Conservation (phyloP, 2,113 vertebrate genomes). For the Entomyzon cyanotis region DNA sequence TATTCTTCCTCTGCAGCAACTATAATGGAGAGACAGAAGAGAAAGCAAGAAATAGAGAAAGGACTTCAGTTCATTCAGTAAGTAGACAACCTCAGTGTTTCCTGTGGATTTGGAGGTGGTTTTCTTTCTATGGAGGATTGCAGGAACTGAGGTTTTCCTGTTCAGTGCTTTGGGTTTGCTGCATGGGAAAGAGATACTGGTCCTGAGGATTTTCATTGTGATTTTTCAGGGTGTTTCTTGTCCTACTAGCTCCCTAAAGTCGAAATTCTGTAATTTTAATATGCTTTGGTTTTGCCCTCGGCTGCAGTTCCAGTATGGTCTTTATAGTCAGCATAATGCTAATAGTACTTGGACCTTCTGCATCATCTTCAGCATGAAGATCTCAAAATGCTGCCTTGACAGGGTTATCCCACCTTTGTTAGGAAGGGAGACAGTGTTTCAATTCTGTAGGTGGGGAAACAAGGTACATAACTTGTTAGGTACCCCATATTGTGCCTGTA, state of each 20-base stretch:
- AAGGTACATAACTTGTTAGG: background rate
- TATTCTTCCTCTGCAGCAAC: constrained; percentile 58
- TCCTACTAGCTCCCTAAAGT: background rate
- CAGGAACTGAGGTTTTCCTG: background rate
- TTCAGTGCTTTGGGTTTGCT: background rate
- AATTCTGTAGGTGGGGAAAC: background rate
- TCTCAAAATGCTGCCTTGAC: background rate
- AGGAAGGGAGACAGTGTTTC: background rate
- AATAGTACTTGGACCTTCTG: background rate
- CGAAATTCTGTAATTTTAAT: background rate
- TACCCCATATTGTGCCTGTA: background rate
- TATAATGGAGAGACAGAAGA: constrained; percentile 84
- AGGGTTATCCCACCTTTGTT: background rate
- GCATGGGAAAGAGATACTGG: background rate
- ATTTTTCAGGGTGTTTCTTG: background rate
- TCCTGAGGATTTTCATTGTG: background rate
- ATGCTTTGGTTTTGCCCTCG: background rate
- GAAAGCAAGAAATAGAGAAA: constrained; percentile 87
- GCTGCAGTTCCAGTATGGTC: background rate
- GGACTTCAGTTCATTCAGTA: constrained; percentile 93
- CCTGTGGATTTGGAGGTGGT: background rate
- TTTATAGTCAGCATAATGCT: background rate
- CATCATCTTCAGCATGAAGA: background rate
- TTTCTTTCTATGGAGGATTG: background rate
- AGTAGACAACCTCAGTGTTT: constrained; percentile 54